A percentile compares a stretch with the other conserved stretches of the same genome.
Evolutionary conservation across 2,797 vertebrate genomes (phyloP).

Genomic region (Ficedula albicollis): DNA sequence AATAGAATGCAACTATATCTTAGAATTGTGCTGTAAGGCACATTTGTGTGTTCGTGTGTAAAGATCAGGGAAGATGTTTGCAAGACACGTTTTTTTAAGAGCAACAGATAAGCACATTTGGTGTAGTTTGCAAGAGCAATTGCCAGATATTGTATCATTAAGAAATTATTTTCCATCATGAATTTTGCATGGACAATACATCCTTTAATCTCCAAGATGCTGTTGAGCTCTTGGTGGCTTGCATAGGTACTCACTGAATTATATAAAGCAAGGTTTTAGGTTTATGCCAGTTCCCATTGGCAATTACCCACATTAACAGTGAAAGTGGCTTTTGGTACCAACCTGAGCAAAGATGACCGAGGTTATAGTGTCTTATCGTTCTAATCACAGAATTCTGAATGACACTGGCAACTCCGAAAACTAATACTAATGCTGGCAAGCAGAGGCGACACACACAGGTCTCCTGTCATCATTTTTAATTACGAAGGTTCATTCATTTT

Average conservation of each 20-base stretch:
- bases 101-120: not conserved
- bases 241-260: not conserved
- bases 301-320: not conserved
- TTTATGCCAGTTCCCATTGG: not conserved
- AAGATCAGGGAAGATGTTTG: not conserved
- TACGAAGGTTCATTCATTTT: not conserved
- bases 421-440: not conserved
- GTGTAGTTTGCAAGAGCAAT: not conserved
- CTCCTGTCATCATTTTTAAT: not conserved
- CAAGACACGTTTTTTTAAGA: not conserved
- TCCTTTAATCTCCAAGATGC: not conserved
- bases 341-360: not conserved
- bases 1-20: conserved; percentile 5
- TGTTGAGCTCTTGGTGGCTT: not conserved
- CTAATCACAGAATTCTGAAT: not conserved
- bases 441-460: not conserved
- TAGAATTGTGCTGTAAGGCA: not conserved
- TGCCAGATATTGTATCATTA: not conserved
- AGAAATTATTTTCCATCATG: not conserved
- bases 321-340: not conserved
- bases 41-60: not conserved
- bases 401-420: not conserved
- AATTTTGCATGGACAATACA: conserved; percentile 15
- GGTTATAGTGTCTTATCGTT: not conserved
- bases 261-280: not conserved